Base-by-base conservation (phyloP, 1,140 invertebrate species). In the Heliconius hermathena region DNA sequence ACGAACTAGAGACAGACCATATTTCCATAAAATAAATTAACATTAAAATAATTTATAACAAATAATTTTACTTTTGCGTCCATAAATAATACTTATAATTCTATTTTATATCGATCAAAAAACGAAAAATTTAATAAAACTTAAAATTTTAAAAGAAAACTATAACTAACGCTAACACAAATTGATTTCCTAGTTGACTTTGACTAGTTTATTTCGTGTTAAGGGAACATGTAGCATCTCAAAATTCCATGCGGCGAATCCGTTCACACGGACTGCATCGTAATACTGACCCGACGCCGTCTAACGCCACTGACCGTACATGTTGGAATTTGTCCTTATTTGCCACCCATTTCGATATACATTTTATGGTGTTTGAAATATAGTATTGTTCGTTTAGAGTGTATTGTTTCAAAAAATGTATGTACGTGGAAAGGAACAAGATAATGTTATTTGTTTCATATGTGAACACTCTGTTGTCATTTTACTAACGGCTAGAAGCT, bases 231-330 rank as follows among this genome's bases (percentile, higher is more conserved):
- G 71, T 80, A 83, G 78, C 87, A 91, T 91, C 88, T 85, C 83
- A 84, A 89, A 52, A 92, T 92, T 91, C 91, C 83, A 82, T 72
- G 71, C 60, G 60, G 60, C 89, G 81, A 80, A 81, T 77, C 81
- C 73, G 84, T 86, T 88, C 84, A 86, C 88, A 90, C 81, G 87
- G 79, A 81, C 85, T 91, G 89, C 89, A 93, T 93, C 82, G 89
- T 88, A 91, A 93, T 93, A 85, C 79, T 83, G 85, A 83, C 84
- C 84, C 81, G 81, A 74, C 74, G 46, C 60, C 29, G 74, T 66
- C 60, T 77, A 29, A 77, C 79, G 71, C 60, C 60, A 29, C 13
- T 29, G 60, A 9, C 77, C 78, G 81, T 78, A 87, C 85, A 87
- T 84, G 79, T 73, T 79, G 81, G 83, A 85, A 89, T 91, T 87